phyloP scores from a whole-genome alignment of 2,888 invertebrate species.

The Masnerella sp. region DNA sequence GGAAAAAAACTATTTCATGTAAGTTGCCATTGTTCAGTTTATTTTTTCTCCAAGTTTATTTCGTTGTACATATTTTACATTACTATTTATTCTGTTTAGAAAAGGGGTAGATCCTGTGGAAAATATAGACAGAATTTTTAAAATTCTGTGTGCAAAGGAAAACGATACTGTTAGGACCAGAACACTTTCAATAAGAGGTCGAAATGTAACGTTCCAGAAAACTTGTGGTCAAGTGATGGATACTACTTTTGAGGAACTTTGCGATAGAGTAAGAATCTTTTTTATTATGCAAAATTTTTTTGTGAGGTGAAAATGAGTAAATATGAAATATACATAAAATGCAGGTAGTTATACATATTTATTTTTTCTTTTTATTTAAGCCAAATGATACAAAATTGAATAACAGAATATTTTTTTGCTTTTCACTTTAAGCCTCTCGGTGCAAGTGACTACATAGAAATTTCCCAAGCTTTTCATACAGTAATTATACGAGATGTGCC shows the following conservation, averaged over 20 bases:
- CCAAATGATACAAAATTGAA: no score
- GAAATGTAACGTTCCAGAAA: constrained; percentile 91
- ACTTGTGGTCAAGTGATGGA: constrained; percentile 96
- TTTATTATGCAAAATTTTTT: not conserved
- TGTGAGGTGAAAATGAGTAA: not conserved
- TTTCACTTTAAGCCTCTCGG: constrained; percentile 86
- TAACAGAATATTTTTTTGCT: constrained; percentile 1
- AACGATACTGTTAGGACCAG: constrained; percentile 92
- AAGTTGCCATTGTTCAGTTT: no score
- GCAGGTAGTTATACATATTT: no score
- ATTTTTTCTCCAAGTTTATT: not conserved
- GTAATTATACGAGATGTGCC: constrained; percentile 95
- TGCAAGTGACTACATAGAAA: constrained; percentile 95
- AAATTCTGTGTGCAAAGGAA: constrained; percentile 91
- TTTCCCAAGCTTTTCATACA: constrained; percentile 96
- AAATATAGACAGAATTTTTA: constrained; percentile 89
- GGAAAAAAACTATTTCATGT: constrained; percentile 90
- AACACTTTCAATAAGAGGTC: constrained; percentile 91
- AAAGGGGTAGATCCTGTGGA: constrained; percentile 82
- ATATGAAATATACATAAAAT: not conserved
- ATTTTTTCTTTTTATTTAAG: no score
- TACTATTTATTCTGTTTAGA: constrained; percentile 77
- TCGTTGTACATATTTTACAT: not conserved
- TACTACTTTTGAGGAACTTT: constrained; percentile 92
- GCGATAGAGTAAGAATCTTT: constrained; percentile 88